phyloP scores from a whole-genome alignment of 2,888 invertebrate genomes.

The Agrotis segetum region DNA sequence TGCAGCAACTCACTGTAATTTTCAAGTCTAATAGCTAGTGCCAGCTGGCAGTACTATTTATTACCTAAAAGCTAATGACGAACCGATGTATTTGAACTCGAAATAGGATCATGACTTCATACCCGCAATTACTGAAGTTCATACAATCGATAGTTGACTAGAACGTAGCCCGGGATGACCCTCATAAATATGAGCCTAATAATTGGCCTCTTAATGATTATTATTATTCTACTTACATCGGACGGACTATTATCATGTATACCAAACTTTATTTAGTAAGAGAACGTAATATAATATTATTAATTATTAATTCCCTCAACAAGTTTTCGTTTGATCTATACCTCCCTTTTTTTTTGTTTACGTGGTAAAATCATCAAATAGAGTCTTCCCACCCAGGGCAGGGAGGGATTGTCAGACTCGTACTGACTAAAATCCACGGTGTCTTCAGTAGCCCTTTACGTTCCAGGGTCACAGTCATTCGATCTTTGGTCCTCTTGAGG shows the following conservation, averaged over 20 bases:
- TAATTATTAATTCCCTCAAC: slow-evolving; percentile 8
- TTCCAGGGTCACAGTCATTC: no score
- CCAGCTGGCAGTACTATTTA: slow-evolving; percentile 37
- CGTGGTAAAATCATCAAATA: no score
- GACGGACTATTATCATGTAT: slow-evolving; percentile 14
- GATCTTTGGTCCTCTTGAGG: no score
- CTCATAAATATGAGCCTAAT: slow-evolving; percentile 8
- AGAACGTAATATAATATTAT: slow-evolving; percentile 4
- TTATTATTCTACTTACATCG: slow-evolving; percentile 11
- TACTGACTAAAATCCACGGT: no score
- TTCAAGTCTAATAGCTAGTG: slow-evolving; percentile 11
- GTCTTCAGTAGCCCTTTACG: no score
- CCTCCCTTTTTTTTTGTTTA: no score
- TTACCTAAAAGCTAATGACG: slow-evolving; percentile 29
- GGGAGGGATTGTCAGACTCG: no score
- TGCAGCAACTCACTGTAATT: slow-evolving; percentile 13
- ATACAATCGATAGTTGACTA: slow-evolving; percentile 38
- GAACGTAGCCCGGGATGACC: slow-evolving; percentile 10
- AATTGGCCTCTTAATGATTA: background rate
- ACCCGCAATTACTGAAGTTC: slow-evolving; percentile 31
- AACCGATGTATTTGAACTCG: slow-evolving; percentile 39
- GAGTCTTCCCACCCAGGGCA: no score
- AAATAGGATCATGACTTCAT: slow-evolving; percentile 42
- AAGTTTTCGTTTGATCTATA: background rate
- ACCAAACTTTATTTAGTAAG: background rate